Evolutionary conservation across 2,797 vertebrate species (phyloP).

Genomic region (Tachyglossus aculeatus): DNA sequence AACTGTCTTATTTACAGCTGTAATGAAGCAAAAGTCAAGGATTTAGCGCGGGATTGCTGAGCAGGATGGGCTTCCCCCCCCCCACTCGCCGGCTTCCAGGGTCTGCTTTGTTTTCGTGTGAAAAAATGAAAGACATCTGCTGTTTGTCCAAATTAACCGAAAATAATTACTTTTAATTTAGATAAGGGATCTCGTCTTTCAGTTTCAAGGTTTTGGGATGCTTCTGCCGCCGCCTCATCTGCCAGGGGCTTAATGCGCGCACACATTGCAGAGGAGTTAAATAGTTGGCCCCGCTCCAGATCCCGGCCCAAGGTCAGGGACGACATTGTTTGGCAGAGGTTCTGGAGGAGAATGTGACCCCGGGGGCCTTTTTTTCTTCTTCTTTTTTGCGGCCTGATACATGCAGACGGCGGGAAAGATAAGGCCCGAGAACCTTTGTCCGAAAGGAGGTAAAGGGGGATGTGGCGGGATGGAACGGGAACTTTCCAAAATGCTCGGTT

Average conservation of each 20-base stretch:
- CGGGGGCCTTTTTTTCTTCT: conserved; percentile 68
- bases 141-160: conserved; percentile 85
- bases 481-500: conserved; percentile 63
- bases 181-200: conserved; percentile 80
- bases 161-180: conserved; percentile 89
- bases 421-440: conserved; percentile 62
- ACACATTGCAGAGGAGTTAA: conserved; percentile 69
- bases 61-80: conserved; percentile 71
- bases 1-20: conserved; percentile 83
- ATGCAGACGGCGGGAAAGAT: conserved; percentile 73
- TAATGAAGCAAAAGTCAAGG: conserved; percentile 84
- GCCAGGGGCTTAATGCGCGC: conserved; percentile 71
- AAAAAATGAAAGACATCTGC: conserved; percentile 83
- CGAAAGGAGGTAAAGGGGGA: conserved; percentile 65
- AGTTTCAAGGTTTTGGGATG: conserved; percentile 79
- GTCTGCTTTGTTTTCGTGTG: conserved; percentile 77
- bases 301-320: conserved; percentile 78
- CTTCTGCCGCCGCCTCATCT: conserved; percentile 70
- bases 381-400: conserved; percentile 67
- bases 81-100: conserved; percentile 76
- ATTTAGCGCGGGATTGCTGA: conserved; percentile 76
- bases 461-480: conserved; percentile 66
- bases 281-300: conserved; percentile 72
- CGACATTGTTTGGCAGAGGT: conserved; percentile 80
- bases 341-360: conserved; percentile 67